Base-by-base conservation (phyloP, 2,797 vertebrate species). In the Galago senegalensis region DNA sequence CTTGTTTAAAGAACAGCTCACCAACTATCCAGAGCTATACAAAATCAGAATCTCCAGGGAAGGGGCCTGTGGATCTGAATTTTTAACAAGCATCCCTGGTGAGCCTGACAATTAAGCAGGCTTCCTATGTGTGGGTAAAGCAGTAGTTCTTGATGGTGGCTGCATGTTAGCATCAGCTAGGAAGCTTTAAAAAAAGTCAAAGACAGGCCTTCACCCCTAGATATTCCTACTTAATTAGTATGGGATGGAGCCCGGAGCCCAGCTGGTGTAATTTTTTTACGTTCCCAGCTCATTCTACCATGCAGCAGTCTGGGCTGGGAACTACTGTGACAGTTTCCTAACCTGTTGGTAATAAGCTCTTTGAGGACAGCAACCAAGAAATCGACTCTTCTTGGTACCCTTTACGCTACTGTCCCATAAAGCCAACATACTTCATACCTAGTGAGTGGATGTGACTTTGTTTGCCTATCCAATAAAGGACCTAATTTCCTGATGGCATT, bases 191-290 rank as follows among this genome's bases (percentile, higher is more conserved):
- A 82, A 89, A 94, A 82, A 76, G 83, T 88, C 85, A 79, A 13
- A 92, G 85, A 49, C 69, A 82, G 58, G 60, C 53, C 81, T 93
- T 95, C 67, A 56, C 34, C 90, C 73, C 69, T 69, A 94, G 60
- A 83, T 53, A 89, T 80, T 79, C 87, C 88, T 73, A 94, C 79
- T 96, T 96, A 92, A 96, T 80, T 87, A 75, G 49, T 87, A 82
- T 85, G 77, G 93, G 87, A 88, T 65, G 18, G 40, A 94, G 76
- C 69, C 92, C 53, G 18, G 40, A 94, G 76, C 69, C 92, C 53
- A 92, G 80, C 67, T 13, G 37, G 76, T 93, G 69, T 60, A 37
- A 87, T 89, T 34, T 34, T 61, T 82, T 87, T 69, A 91, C 93
- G 85, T 58, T 85, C 75, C 85, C 77, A 43, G 92, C 58, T 90